phyloP scores from a whole-genome alignment of 2,888 invertebrate species.

The Hetaerina titia region DNA sequence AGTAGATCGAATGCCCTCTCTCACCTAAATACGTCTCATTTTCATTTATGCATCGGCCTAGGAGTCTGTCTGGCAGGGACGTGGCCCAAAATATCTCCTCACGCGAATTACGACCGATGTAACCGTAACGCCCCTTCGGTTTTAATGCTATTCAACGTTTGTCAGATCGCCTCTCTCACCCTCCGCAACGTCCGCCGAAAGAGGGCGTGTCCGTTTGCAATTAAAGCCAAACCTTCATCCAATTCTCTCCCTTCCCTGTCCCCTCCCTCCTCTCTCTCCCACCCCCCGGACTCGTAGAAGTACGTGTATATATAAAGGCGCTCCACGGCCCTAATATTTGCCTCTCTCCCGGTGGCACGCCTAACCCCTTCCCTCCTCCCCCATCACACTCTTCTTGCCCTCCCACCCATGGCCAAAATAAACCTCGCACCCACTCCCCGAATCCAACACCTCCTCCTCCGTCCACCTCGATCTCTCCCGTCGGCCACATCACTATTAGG shows the following conservation, averaged over 20 bases:
- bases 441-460: neutral
- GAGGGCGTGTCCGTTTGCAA: conserved; percentile 57
- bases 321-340: neutral
- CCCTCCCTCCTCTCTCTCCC: neutral
- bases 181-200: neutral
- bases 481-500: conserved; percentile 50
- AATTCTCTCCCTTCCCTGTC: neutral
- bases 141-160: neutral
- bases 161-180: neutral
- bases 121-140: conserved; percentile 26
- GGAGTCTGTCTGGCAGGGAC: neutral
- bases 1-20: neutral
- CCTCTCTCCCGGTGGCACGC: neutral
- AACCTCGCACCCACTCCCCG: neutral
- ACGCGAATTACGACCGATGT: conserved; percentile 31
- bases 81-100: neutral
- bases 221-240: conserved; percentile 56
- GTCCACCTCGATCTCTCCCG: neutral
- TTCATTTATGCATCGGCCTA: conserved; percentile 9
- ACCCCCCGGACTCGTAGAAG: neutral
- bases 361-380: neutral
- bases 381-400: neutral
- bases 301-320: neutral
- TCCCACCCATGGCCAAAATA: neutral
- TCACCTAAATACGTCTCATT: neutral